A percentile compares a stretch with the other conserved stretches of the same genome.
Evolutionary conservation across 1,140 invertebrate species (phyloP).

Genomic region (Cyrtorhinus lividipennis): DNA sequence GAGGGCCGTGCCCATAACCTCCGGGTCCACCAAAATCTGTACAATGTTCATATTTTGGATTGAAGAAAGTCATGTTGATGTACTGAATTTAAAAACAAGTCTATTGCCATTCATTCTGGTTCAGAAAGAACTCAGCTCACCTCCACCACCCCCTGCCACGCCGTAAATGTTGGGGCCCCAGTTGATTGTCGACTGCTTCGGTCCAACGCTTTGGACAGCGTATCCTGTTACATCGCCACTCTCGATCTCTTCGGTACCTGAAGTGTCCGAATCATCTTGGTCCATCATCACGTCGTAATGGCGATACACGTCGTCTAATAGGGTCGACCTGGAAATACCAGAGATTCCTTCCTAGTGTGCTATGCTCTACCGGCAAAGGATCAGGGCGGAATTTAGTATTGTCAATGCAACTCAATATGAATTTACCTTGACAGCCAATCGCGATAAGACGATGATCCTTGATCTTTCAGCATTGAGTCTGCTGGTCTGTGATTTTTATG

Average conservation of each 20-base stretch:
- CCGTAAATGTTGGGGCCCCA: neutral
- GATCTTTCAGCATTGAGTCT: constrained; percentile 38
- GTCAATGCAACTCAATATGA: constrained; percentile 1
- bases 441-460: constrained; percentile 49
- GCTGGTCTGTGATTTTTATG: constrained; percentile 33
- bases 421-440: constrained; percentile 49
- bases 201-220: constrained; percentile 16
- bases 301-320: constrained; percentile 43
- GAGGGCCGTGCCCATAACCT: neutral
- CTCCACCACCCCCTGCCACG: neutral
- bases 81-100: no score
- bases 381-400: no score
- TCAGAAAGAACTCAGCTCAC: neutral
- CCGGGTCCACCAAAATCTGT: neutral
- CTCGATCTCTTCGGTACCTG: constrained; percentile 11
- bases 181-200: neutral
- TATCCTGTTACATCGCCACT: constrained; percentile 24
- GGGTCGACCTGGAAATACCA: constrained; percentile 35
- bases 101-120: neutral
- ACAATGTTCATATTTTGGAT: no score
- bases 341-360: neutral
- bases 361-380: no score
- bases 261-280: constrained; percentile 1
- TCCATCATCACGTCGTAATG: constrained; percentile 31
- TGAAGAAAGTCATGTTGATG: no score